Conservation (phyloP, 2,888 invertebrate genomes). For the Camponotus fellah region DNA sequence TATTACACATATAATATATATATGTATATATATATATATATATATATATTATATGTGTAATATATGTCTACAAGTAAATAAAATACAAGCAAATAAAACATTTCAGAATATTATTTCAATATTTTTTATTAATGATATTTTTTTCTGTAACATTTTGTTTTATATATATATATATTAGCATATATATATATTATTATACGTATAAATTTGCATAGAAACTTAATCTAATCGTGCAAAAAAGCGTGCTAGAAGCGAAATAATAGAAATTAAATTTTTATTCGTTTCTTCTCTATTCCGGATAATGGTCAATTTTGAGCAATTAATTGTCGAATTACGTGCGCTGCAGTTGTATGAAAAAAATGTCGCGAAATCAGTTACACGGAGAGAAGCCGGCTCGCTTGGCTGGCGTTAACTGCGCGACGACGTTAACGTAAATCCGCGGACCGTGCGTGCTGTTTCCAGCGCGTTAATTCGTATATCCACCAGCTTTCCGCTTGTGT, state of each 20-base stretch:
- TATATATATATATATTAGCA: too few species aligned
- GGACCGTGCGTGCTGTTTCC: conserved; percentile 61
- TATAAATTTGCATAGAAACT: neutral
- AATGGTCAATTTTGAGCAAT: neutral
- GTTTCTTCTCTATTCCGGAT: neutral
- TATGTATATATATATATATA: too few species aligned
- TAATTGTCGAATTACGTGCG: conserved; percentile 9
- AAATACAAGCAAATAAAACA: too few species aligned
- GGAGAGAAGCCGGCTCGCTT: conserved; percentile 38
- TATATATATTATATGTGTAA: neutral
- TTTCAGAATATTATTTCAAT: too few species aligned
- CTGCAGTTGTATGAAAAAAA: conserved; percentile 19
- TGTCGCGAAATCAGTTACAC: conserved; percentile 32
- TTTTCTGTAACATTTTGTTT: too few species aligned
- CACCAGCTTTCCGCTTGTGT: conserved; percentile 71
- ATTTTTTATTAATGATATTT: too few species aligned
- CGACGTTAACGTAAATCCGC: conserved; percentile 62
- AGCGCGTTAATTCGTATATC: conserved; percentile 70
- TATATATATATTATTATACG: neutral
- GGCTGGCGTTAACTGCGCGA: conserved; percentile 48
- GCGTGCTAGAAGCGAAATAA: neutral
- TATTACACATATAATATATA: neutral
- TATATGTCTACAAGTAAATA: too few species aligned
- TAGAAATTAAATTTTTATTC: neutral
- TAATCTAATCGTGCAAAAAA: neutral